Evolutionary conservation across 2,113 vertebrate genomes (phyloP).

Genomic region (Porphyrio hochstetteri): DNA sequence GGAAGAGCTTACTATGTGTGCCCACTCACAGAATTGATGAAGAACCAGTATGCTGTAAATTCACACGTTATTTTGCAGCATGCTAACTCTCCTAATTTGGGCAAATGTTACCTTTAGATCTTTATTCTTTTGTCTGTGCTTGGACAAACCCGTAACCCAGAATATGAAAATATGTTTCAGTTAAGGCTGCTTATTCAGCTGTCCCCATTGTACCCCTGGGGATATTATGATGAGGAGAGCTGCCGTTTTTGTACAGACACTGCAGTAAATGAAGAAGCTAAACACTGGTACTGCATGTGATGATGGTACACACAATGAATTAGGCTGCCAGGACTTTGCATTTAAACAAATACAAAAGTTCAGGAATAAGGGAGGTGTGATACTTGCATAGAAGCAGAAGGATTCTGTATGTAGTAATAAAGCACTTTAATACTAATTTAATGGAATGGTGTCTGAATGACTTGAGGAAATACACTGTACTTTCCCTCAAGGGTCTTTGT

Average conservation of each 20-base stretch:
- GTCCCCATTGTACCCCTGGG: neutral
- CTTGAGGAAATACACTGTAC: conserved; percentile 41
- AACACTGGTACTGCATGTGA: neutral
- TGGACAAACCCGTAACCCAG: neutral
- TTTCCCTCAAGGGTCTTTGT: conserved; percentile 9
- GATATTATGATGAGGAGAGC: neutral
- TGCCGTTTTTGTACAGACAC: neutral
- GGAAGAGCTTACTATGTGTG: neutral
- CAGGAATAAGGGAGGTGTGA: neutral
- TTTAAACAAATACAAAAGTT: neutral
- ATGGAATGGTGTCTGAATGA: neutral
- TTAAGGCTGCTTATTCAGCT: neutral
- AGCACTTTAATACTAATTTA: conserved; percentile 59
- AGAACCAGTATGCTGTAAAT: neutral
- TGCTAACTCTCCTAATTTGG: neutral
- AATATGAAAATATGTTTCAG: neutral
- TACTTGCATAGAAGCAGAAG: neutral
- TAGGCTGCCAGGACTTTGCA: neutral
- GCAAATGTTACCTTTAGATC: neutral
- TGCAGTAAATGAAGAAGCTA: neutral
- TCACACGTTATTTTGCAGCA: neutral
- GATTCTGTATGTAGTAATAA: conserved; percentile 20
- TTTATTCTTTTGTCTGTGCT: neutral
- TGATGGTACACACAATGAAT: neutral
- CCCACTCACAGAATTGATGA: neutral